Evolutionary conservation across 2,888 invertebrate genomes (phyloP), one percentile per base, ranked within the genome.

Genomic region (Coremacera marginata): DNA sequence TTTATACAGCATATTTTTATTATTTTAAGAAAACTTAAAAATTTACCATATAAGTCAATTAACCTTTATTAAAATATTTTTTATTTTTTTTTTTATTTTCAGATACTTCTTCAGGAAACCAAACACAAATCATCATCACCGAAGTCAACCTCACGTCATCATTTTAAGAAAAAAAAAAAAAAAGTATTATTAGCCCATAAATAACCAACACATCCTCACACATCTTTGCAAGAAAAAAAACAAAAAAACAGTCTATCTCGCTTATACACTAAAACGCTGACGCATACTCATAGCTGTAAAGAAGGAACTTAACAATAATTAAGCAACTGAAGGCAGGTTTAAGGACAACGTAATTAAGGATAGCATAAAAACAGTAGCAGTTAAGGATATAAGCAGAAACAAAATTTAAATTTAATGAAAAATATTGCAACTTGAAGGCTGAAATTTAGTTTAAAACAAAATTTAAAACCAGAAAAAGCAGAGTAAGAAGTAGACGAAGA

Each of bases 361-460:
- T 57, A 76, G 55, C 62, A 73, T 7, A 72, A 7, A 63, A 51
- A 19, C 5, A 4, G 55, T 52, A 67, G 67, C 67, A n/a, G 65
- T 55, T 74, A 74, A 74, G 74, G 57, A 70, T 14, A 25, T n/a
- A 68, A 55, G 62, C 52, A 82, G 81, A 74, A 81, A 72, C 76
- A 79, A 77, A 77, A 78, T 51, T 60, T 68, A 77, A 79, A 79
- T 76, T 76, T 77, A 79, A 74, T 68, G 34, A 55, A 80, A 77
- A 80, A 83, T 77, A 82, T 85, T 84, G 85, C 82, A 85, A 85
- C 85, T 84, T 84, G 82, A 85, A 85, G 85, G 85, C 85, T 85
- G 85, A 85, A 74, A 80, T 78, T 79, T 77, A 70, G 72, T 71
- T 70, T 68, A 76, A 65, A 80, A 77, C 75, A 77, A 81, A 68